Conservation (phyloP, 2,888 invertebrate species). For the Melolontha melolontha region DNA sequence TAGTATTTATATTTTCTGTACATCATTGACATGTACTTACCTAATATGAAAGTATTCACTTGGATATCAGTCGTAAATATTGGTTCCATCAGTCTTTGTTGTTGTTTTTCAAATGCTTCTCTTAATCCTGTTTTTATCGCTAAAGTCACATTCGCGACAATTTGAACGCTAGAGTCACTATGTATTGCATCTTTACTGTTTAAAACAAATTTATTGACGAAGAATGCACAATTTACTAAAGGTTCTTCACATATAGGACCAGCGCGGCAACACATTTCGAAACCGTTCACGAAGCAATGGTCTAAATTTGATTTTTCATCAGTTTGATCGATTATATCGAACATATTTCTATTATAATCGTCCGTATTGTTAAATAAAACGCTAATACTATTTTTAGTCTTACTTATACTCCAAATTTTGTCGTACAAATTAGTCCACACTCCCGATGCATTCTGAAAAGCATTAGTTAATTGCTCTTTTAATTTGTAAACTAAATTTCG, state of each 20-base stretch:
- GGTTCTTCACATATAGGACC: slow-evolving; percentile 98
- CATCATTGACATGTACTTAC: slow-evolving; percentile 39
- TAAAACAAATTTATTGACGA: slow-evolving; percentile 86
- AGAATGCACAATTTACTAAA: slow-evolving; percentile 93
- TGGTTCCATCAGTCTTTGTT: slow-evolving; percentile 92
- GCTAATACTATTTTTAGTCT: slow-evolving; percentile 90
- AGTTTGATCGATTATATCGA: slow-evolving; percentile 61
- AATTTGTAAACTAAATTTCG: slow-evolving; percentile 47
- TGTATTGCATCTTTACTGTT: slow-evolving; percentile 53
- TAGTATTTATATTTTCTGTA: not conserved
- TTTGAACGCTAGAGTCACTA: slow-evolving; percentile 43
- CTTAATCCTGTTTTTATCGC: slow-evolving; percentile 75
- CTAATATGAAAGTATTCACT: slow-evolving; percentile 57
- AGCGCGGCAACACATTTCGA: slow-evolving; percentile 83
- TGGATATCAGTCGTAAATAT: slow-evolving; percentile 75
- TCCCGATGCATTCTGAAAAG: slow-evolving; percentile 41
- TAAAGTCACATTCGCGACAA: slow-evolving; percentile 53
- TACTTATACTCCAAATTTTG: slow-evolving; percentile 93
- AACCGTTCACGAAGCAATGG: slow-evolving; percentile 86
- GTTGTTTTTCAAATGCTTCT: slow-evolving; percentile 88
- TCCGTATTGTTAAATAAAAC: slow-evolving; percentile 86
- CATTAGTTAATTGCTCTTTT: slow-evolving; percentile 28
- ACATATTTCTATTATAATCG: slow-evolving; percentile 72
- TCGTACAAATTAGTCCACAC: slow-evolving; percentile 63
- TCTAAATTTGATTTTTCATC: slow-evolving; percentile 76